phyloP scores from a whole-genome alignment of 2,888 invertebrate species.

The Monochamus alternatus region DNA sequence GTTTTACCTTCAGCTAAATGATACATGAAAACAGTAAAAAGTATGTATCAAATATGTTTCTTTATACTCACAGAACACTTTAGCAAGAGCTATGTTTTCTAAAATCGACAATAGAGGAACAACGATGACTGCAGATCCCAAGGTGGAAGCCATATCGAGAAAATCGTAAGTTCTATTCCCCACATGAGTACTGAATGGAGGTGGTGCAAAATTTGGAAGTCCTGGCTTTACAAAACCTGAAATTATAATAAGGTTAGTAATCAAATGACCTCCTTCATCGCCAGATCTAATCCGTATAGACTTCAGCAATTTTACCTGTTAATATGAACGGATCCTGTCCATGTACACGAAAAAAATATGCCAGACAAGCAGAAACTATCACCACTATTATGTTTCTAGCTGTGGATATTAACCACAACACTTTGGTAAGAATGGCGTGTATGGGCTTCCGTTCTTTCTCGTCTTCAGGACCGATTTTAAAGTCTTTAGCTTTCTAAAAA shows the following conservation, averaged over 20 bases:
- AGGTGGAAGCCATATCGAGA: constrained; percentile 74
- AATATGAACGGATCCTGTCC: constrained; percentile 77
- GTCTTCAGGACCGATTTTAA: constrained; percentile 71
- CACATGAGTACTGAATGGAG: constrained; percentile 79
- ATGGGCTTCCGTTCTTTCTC: constrained; percentile 69
- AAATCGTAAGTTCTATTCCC: constrained; percentile 74
- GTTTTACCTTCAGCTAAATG: constrained; percentile 74
- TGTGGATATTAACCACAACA: constrained; percentile 82
- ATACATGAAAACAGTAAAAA: constrained; percentile 46
- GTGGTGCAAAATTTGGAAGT: constrained; percentile 77
- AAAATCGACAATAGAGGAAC: constrained; percentile 80
- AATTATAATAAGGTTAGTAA: constrained; percentile 37
- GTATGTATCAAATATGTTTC: not conserved
- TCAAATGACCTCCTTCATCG: not conserved
- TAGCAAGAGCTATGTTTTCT: constrained; percentile 82
- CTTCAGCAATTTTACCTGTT: constrained; percentile 71
- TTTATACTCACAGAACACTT: constrained; percentile 75
- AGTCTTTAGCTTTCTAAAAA: constrained; percentile 82
- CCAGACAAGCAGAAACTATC: constrained; percentile 78
- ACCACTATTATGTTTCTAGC: constrained; percentile 86
- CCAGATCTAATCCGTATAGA: too few species aligned
- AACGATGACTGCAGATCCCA: constrained; percentile 79
- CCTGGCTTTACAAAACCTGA: constrained; percentile 82
- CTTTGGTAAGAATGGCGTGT: constrained; percentile 73
- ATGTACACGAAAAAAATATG: constrained; percentile 78